Conservation (phyloP, 2,888 invertebrate genomes). For the Drosophila paramelanica region DNA sequence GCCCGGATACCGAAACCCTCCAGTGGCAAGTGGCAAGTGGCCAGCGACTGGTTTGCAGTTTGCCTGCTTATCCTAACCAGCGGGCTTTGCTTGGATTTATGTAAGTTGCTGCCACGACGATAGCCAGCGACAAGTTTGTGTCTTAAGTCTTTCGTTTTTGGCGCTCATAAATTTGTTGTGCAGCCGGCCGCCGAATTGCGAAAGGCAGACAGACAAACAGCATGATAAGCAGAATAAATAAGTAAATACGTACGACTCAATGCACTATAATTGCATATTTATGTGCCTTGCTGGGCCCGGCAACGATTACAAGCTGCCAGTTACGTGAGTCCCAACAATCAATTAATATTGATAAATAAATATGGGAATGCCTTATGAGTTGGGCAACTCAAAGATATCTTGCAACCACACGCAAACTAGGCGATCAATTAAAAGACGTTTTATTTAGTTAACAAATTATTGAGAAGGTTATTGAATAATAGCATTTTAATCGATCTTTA, state of each 20-base stretch:
- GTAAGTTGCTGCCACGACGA: conserved; percentile 48
- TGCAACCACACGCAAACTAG: not conserved
- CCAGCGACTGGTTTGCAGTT: conserved; percentile 40
- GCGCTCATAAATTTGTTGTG: conserved; percentile 41
- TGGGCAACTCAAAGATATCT: not conserved
- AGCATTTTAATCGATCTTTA: no score
- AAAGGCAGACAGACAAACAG: conserved; percentile 33
- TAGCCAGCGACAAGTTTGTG: conserved; percentile 59
- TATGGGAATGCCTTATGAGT: not conserved
- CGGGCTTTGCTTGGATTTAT: conserved; percentile 45
- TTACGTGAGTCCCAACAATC: conserved; percentile 5
- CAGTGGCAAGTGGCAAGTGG: conserved; percentile 21
- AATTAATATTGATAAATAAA: conserved; percentile 8
- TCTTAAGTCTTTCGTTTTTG: conserved; percentile 67
- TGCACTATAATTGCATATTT: conserved; percentile 26
- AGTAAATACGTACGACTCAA: conserved; percentile 16
- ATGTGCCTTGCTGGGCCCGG: not conserved
- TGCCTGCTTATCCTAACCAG: conserved; percentile 29
- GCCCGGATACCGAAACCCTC: conserved; percentile 31
- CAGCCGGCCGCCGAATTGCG: conserved; percentile 47
- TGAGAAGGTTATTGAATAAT: no score
- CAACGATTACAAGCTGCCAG: not conserved
- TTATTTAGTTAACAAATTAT: not conserved
- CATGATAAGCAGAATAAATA: conserved; percentile 67
- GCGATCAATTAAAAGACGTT: not conserved